Conservation (phyloP, 2,888 invertebrate genomes). For the Andrena trimmerana region DNA sequence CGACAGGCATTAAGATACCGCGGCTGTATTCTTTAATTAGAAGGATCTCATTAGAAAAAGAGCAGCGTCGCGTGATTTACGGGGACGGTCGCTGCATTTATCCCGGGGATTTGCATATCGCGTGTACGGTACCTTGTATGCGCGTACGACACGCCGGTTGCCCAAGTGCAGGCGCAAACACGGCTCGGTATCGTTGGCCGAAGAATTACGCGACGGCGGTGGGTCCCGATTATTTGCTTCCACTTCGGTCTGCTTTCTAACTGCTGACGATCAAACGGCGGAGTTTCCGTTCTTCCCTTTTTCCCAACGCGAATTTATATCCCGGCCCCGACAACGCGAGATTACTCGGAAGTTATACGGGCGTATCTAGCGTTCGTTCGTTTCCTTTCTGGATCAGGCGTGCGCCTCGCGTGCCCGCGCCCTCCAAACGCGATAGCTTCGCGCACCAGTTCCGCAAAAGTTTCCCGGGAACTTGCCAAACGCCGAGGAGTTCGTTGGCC, state of each 20-base stretch:
- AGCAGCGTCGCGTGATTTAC: slow-evolving; percentile 73
- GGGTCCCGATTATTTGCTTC: slow-evolving; percentile 43
- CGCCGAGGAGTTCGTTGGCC: slow-evolving; percentile 50
- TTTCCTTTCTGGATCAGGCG: slow-evolving; percentile 38
- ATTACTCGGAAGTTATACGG: slow-evolving; percentile 58
- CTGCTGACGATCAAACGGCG: slow-evolving; percentile 50
- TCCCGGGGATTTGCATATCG: slow-evolving; percentile 79
- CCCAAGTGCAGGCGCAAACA: slow-evolving; percentile 52
- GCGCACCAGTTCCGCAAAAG: slow-evolving; percentile 60
- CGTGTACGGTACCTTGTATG: slow-evolving; percentile 64
- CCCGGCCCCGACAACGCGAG: slow-evolving; percentile 40
- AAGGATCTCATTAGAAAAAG: slow-evolving; percentile 68
- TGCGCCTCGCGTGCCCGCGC: not conserved
- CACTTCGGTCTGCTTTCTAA: slow-evolving; percentile 10
- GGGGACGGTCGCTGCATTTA: slow-evolving; percentile 68
- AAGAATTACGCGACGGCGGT: slow-evolving; percentile 38
- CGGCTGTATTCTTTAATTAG: slow-evolving; percentile 69
- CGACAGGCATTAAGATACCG: slow-evolving; percentile 46
- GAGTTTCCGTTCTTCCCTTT: slow-evolving; percentile 37
- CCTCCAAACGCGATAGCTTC: slow-evolving; percentile 38
- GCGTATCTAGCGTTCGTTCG: slow-evolving; percentile 39
- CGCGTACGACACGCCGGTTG: slow-evolving; percentile 34
- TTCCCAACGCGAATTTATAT: slow-evolving; percentile 55
- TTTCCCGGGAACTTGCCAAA: slow-evolving; percentile 41
- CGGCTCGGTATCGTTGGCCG: not conserved